Evolutionary conservation across 2,113 vertebrate genomes (phyloP).

Genomic region (Danio rerio): GRCz12tu NC_133193.1:25205501-25206000

Average conservation of each 20-base stretch:
- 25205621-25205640: not conserved
- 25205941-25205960: conserved; percentile 77
- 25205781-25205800: conserved; percentile 61
- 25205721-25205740: conserved; percentile 23
- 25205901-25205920: conserved; percentile 84
- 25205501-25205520: too few relatives aligned
- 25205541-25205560: too few relatives aligned
- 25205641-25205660: not conserved
- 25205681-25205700: conserved; percentile 6
- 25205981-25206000: conserved; percentile 67
- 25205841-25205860: conserved; percentile 57
- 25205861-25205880: conserved; percentile 78
- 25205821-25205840: conserved; percentile 6
- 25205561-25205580: too few relatives aligned
- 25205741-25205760: not conserved
- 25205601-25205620: not conserved
- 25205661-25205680: not conserved
- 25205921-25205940: conserved; percentile 77
- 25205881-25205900: conserved; percentile 81
- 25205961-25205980: conserved; percentile 80
- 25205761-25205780: not conserved
- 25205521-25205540: too few relatives aligned
- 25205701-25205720: not conserved
- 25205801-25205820: conserved; percentile 57
- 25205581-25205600: too few relatives aligned